Base-by-base conservation (phyloP, 2,888 invertebrate genomes). In the Thecophora atra region DNA sequence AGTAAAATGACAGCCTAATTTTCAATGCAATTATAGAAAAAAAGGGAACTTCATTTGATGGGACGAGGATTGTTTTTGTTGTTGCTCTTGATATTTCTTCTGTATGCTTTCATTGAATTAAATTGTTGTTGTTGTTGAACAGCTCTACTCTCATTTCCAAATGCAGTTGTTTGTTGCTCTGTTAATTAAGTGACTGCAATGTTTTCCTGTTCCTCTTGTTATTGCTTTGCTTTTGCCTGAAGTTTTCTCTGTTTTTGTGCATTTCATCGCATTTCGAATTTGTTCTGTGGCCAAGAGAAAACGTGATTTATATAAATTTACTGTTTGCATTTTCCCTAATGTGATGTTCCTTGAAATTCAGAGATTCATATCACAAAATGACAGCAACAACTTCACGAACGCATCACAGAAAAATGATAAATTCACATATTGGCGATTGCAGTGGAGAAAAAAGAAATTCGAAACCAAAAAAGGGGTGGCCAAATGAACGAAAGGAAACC, bases 1-100 rank as follows among this genome's bases (percentile, higher is more conserved):
- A 82, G 81, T 77, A 76, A 21, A 19, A 24, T 51, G 28, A 21
- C 51, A 26, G 26, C 65, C 44, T 44, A 44, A 13, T 44, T 44
- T 44, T 13, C 8, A 44, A 11, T 44, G 13, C 44, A 44, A 44
- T 44, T 44, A 44, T n/a, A n/a, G n/a, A n/a, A n/a, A n/a, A n/a
- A n/a, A n/a, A n/a, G n/a, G n/a, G n/a, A n/a, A n/a, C n/a, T n/a
- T n/a, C n/a, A n/a, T 44, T 47, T 47, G 13, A 3, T n/a, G 6
- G 11, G 15, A 17, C 47, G 6, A 17, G 6, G 3, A 17, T 47
- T 47, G n/a, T n/a, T 47, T 11, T 47, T 65, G 65, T 26, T 63
- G 42, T 44, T 44, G 19, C 37, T 44, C 21, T 24, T 37, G 63
- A 52, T 52, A 52, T 51, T 52, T 51, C n/a, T 52, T 47, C 17